These are phyloP conservation scores for Hoplodrina blanda DNA, from an alignment of 2,888 invertebrate species.

Conservation along the genomic window DNA sequence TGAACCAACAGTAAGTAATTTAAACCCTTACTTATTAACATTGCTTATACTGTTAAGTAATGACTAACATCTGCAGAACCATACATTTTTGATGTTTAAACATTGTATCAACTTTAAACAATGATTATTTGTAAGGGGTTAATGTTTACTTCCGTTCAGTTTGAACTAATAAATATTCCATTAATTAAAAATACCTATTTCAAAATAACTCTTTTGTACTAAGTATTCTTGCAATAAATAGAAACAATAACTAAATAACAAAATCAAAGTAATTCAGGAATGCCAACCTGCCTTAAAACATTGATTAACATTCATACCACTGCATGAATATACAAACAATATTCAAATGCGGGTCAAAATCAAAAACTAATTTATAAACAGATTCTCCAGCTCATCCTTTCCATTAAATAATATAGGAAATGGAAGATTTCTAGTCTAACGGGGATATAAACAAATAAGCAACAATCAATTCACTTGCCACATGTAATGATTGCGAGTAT, in stretches of 20 bases:
- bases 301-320: constrained; percentile 26
- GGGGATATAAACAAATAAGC: constrained; percentile 53
- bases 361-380: constrained; percentile 29
- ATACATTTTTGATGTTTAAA: too few relatives aligned
- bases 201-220: constrained; percentile 7
- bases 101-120: too few relatives aligned
- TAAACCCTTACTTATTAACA: too few relatives aligned
- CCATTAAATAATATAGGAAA: constrained; percentile 41
- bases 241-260: constrained; percentile 11
- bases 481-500: constrained; percentile 53
- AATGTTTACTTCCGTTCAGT: not conserved
- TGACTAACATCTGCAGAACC: too few relatives aligned
- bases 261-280: constrained; percentile 42
- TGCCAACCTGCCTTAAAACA: constrained; percentile 39
- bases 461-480: constrained; percentile 55
- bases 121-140: too few relatives aligned
- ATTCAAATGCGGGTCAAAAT: constrained; percentile 37
- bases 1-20: constrained; percentile 3
- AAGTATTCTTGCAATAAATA: constrained; percentile 2
- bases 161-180: not conserved
- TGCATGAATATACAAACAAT: constrained; percentile 44
- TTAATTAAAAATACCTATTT: constrained; percentile 2
- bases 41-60: too few relatives aligned
- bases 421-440: constrained; percentile 32
- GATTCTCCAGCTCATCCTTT: constrained; percentile 40